Evolutionary conservation across 2,113 vertebrate genomes (phyloP), one percentile per base, ranked within the genome.

Genomic region (Bujurquina vittata): DNA sequence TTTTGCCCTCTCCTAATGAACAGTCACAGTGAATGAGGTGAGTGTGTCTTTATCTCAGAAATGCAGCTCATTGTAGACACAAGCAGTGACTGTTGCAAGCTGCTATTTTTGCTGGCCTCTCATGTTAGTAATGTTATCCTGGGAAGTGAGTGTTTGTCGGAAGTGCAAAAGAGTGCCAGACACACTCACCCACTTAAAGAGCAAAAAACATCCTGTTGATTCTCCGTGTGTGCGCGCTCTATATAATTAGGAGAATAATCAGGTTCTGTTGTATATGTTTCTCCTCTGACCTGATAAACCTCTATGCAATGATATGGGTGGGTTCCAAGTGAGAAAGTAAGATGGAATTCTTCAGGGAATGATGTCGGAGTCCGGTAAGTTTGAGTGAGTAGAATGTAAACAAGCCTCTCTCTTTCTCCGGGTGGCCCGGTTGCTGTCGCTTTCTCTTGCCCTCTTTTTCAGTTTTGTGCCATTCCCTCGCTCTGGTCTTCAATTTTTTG

Each of bases 321-420:
- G 31, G 37, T 79, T 85, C 31, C 62, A n/a, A 84, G 46, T 26
- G 2, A 12, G 56, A 73, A 23, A 77, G 74, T 57, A 77, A 73
- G 82, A 29, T 37, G 75, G 81, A 59, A 67, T 40, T 62, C 84
- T 79, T 55, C 58, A 85, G 82, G 83, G 85, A 81, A 69, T 87
- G 54, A 75, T 76, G 67, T 57, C 61, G 54, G 73, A 78, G 60
- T 87, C 91, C 72, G 55, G 56, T 62, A 81, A 79, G 58, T 88
- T 60, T 79, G 84, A 90, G 78, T 86, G 80, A 85, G 76, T 10
- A 80, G 86, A 93, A 93, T 89, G 91, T 93, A 94, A 95, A 94
- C 89, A 92, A 54, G 6, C 22, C 57, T 62, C 29, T 29, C 37
- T 59, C 55, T 46, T 65, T 46, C 62, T 76, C 55, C 81, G 83